These are phyloP conservation scores for Gadopsis bispinosus DNA, from an alignment of 2,797 vertebrate species.

Conservation along the genomic window DNA sequence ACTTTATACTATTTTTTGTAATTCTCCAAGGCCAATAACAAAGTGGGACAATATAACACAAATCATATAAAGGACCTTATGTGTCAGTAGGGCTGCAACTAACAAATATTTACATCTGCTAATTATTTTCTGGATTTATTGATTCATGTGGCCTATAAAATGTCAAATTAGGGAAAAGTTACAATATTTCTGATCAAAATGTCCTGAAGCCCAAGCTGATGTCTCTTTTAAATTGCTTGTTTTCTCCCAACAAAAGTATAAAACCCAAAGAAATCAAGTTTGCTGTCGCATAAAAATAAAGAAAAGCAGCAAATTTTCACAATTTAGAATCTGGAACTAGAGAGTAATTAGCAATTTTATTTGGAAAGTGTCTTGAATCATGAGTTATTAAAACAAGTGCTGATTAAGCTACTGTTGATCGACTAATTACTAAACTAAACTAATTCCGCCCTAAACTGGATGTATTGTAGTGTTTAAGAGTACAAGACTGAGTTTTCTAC, in stretches of 20 bases:
- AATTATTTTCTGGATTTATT: background rate
- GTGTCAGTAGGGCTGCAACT: background rate
- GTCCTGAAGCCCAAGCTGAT: background rate
- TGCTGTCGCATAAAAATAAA: background rate
- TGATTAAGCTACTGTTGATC: background rate
- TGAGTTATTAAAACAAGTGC: background rate
- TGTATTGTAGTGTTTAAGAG: background rate
- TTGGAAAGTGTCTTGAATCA: background rate
- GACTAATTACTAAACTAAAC: too few species aligned
- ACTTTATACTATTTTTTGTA: background rate
- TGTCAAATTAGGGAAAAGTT: background rate
- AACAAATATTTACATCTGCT: background rate
- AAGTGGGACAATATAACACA: background rate
- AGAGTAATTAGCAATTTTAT: background rate
- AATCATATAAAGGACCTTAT: background rate
- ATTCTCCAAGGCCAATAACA: background rate
- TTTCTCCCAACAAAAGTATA: background rate
- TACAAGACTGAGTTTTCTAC: background rate
- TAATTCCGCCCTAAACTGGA: background rate
- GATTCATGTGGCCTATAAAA: background rate
- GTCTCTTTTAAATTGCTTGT: background rate
- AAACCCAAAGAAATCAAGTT: background rate
- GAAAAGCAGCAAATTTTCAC: background rate
- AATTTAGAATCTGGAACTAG: background rate
- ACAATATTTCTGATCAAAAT: background rate